Conservation (phyloP, 35 echinoderm and acorn worm genomes). For the Eucidaris tribuloides region DNA sequence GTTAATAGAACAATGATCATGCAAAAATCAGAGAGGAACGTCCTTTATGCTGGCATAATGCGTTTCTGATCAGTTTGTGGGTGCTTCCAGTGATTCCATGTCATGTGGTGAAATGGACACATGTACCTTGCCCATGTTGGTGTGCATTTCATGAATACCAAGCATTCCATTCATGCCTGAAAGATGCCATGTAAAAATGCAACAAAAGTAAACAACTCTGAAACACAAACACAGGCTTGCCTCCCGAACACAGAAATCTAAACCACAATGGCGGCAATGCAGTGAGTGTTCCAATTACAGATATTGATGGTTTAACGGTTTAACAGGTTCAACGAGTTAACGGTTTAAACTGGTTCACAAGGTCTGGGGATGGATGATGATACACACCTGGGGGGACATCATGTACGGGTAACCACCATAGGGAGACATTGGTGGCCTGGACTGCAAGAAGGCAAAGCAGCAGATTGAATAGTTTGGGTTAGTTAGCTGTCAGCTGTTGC, state of each 20-base stretch:
- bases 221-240: neutral
- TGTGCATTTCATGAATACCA: too few species aligned
- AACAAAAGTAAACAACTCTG: neutral
- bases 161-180: too few species aligned
- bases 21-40: too few species aligned
- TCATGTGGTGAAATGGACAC: too few species aligned
- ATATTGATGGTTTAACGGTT: neutral
- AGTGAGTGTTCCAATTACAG: neutral
- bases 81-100: too few species aligned
- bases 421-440: slow-evolving; percentile 59
- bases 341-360: neutral
- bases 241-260: neutral
- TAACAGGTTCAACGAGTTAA: neutral
- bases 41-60: too few species aligned
- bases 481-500: neutral
- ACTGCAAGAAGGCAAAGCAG: slow-evolving; percentile 32
- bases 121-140: too few species aligned
- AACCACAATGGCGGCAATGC: neutral
- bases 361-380: neutral
- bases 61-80: too few species aligned
- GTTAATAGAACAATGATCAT: too few species aligned
- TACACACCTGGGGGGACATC: slow-evolving; percentile 71
- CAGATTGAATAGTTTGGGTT: slow-evolving; percentile 19
- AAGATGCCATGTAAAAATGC: neutral
- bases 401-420: slow-evolving; percentile 69